Base-by-base conservation (phyloP, 2,888 invertebrate genomes). In the Ceraclea dissimilis region DNA sequence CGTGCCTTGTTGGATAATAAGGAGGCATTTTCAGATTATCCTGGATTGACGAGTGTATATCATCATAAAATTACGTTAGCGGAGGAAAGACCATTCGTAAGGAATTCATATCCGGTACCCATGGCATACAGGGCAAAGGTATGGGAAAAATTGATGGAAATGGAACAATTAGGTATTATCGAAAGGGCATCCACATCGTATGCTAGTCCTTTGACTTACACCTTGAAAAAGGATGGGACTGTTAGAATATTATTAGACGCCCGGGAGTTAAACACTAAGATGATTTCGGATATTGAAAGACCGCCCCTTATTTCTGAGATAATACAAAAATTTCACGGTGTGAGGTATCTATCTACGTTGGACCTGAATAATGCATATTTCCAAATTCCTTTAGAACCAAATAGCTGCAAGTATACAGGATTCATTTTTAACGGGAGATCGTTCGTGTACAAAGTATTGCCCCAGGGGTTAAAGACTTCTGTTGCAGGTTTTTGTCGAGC, bases 61-160 rank as follows among this genome's bases (percentile, higher is more conserved):
- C 6, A 13, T 8, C 51, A 51, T 19, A 8, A 39, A 13, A 51
- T 51, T 13, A 34, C 16, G 4, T 19, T 51, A 44, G 17, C 6
- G n/a, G 44, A 16, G 5, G 70, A 90, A 97, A 4, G 94, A 77
- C 64, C 90, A 85, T 60, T 91, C 88, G 39, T 33, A 34, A 34
- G 33, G 13, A 6, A 33, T 2, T 63, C 66, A 4, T 68, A 69
- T 57, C 64, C 68, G 1, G 61, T 68, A 8, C 66, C 67, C 4
- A 60, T 65, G 31, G 58, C 64, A 6, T 51, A 63, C 10, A 52
- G 67, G 13, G 26, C 57, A 8, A 62, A 58, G 2, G 64, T 68
- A 13, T 64, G 65, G 44, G 43, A 54, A 1, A 63, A 65, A 54
- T 60, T 69, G 10, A 20, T 63, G n/a, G 57, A 63, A 54, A 66